Percentiles rank a stretch among this genome's conserved stretches.
These are phyloP conservation scores for Xiphorhynchus elegans DNA, from an alignment of 2,113 vertebrate genomes.

Conservation along the genomic window DNA sequence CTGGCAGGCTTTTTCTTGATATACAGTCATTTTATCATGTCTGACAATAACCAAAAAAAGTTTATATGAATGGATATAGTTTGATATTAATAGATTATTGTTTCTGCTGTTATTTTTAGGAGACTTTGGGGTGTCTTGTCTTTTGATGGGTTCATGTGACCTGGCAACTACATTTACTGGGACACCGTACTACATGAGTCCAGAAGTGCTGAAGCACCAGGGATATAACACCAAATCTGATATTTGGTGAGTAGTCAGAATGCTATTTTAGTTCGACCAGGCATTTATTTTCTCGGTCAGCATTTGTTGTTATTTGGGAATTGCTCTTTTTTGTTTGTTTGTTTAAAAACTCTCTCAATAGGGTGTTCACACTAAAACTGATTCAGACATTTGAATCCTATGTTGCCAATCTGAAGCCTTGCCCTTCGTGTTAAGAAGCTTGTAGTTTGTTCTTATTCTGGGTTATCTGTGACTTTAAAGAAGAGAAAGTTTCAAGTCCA, in stretches of 20 bases:
- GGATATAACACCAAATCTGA: constrained; percentile 88
- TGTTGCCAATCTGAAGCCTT: not conserved
- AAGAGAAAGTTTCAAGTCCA: not conserved
- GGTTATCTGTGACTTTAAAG: not conserved
- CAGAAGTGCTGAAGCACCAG: constrained; percentile 84
- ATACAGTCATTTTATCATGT: not conserved
- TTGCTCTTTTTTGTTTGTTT: not conserved
- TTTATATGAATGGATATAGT: not conserved
- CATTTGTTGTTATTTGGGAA: not conserved
- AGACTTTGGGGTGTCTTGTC: constrained; percentile 88
- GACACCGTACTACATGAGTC: constrained; percentile 89
- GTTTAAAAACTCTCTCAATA: not conserved
- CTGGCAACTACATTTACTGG: constrained; percentile 88
- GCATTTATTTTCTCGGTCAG: not conserved
- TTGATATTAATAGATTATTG: not conserved
- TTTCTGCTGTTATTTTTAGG: constrained; percentile 71
- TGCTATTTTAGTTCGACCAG: not conserved
- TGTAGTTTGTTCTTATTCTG: not conserved
- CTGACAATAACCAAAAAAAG: not conserved
- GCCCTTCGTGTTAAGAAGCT: not conserved
- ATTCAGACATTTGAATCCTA: not conserved
- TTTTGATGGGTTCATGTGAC: constrained; percentile 87
- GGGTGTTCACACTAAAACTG: not conserved
- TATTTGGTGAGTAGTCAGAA: constrained; percentile 81
- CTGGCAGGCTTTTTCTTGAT: not conserved